phyloP scores from a whole-genome alignment of 2,888 invertebrate genomes.

The Euclidia mi region DNA sequence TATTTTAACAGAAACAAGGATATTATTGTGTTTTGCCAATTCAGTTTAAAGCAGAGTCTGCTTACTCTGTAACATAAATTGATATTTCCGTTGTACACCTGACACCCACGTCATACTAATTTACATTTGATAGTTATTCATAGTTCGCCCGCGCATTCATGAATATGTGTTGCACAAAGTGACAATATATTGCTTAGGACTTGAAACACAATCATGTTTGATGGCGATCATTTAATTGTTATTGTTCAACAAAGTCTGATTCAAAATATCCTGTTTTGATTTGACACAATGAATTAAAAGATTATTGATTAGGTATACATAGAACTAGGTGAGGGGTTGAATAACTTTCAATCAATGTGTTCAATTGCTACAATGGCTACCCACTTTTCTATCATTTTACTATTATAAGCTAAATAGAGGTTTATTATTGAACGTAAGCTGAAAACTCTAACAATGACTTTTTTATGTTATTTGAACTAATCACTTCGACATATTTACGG shows the following conservation, averaged over 20 bases:
- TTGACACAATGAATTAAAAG: too few species aligned
- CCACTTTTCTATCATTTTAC: too few species aligned
- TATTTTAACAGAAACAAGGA: too few species aligned
- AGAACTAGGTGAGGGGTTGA: too few species aligned
- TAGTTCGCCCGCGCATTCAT: conserved; percentile 51
- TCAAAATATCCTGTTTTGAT: not conserved
- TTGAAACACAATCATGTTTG: conserved; percentile 3
- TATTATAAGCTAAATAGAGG: too few species aligned
- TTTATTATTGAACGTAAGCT: too few species aligned
- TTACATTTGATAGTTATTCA: conserved; percentile 67
- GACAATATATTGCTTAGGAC: conserved; percentile 20
- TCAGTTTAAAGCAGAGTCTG: conserved; percentile 10
- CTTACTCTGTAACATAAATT: conserved; percentile 44
- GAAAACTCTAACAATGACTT: too few species aligned
- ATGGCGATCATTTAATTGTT: not conserved
- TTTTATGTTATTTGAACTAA: too few species aligned
- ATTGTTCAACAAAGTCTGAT: not conserved
- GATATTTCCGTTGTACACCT: conserved; percentile 63
- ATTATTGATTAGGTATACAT: too few species aligned
- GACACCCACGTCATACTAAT: conserved; percentile 63
- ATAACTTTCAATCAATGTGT: too few species aligned
- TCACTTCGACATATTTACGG: too few species aligned
- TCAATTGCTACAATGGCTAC: too few species aligned
- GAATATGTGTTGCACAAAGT: conserved; percentile 59
- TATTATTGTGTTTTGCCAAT: not conserved